phyloP scores from a whole-genome alignment of 2,113 vertebrate species.

The Proterorhinus semilunaris region DNA sequence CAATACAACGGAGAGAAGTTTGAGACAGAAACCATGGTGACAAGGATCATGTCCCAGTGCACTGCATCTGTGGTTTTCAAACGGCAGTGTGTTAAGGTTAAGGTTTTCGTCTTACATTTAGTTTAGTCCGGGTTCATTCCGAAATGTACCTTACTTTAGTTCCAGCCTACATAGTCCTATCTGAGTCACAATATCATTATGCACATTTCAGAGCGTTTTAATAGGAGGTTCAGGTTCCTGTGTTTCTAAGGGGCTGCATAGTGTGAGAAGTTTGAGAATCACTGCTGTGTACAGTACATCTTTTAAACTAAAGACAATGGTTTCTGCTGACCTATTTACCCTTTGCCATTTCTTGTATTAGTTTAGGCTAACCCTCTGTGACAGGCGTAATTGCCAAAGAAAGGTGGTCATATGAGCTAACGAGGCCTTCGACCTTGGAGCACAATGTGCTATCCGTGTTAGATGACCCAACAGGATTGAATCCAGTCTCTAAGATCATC shows the following conservation, averaged over 20 bases:
- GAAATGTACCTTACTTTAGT: neutral
- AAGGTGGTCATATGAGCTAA: conserved; percentile 53
- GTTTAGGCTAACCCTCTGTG: conserved; percentile 35
- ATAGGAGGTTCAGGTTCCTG: neutral
- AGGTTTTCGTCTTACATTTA: neutral
- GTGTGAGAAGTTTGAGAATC: neutral
- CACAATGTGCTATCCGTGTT: conserved; percentile 28
- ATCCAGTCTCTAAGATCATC: conserved; percentile 40
- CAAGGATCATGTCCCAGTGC: conserved; percentile 47
- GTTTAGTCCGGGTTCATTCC: neutral
- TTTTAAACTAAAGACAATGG: conserved; percentile 4
- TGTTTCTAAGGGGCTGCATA: neutral
- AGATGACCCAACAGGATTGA: conserved; percentile 51
- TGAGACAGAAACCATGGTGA: conserved; percentile 51
- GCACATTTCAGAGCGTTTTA: neutral
- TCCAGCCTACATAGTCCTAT: too few species aligned
- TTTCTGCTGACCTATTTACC: conserved; percentile 51
- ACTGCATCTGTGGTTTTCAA: conserved; percentile 3
- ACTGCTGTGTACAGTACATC: neutral
- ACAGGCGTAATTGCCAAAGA: conserved; percentile 52
- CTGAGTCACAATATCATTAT: neutral
- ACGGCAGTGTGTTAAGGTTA: neutral
- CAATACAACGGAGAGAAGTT: conserved; percentile 61
- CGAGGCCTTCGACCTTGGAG: conserved; percentile 49
- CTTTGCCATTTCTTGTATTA: conserved; percentile 53